Conservation (phyloP, 2,888 invertebrate genomes). For the Platycheirus rosarum region DNA sequence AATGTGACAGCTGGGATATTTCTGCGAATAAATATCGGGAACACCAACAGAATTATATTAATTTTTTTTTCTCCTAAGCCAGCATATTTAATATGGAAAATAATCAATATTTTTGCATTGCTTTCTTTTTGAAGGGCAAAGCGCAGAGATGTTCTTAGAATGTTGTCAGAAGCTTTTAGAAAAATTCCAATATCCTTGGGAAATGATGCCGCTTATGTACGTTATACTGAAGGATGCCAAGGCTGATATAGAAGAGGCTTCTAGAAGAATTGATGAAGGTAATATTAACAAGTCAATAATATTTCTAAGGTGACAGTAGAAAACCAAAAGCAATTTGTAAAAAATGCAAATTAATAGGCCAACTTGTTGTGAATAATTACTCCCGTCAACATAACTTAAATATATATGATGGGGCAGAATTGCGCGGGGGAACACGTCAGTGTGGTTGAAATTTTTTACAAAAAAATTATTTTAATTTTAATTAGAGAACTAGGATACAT, state of each 20-base stretch:
- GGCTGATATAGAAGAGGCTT: slow-evolving; percentile 89
- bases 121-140: too few relatives aligned
- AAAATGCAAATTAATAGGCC: slow-evolving; percentile 83
- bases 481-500: too few relatives aligned
- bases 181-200: slow-evolving; percentile 90
- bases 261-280: slow-evolving; percentile 91
- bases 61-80: too few relatives aligned
- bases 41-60: too few relatives aligned
- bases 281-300: slow-evolving; percentile 74
- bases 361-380: slow-evolving; percentile 89
- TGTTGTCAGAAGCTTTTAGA: slow-evolving; percentile 89
- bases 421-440: slow-evolving; percentile 90
- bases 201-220: slow-evolving; percentile 91
- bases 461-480: too few relatives aligned
- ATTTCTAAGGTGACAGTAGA: neutral
- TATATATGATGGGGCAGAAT: slow-evolving; percentile 89
- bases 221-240: slow-evolving; percentile 90
- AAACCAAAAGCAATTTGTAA: too few relatives aligned
- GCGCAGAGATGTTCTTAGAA: slow-evolving; percentile 86
- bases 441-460: slow-evolving; percentile 92
- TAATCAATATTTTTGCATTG: too few relatives aligned
- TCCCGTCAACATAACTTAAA: slow-evolving; percentile 89
- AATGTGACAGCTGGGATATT: too few relatives aligned
- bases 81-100: too few relatives aligned
- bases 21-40: too few relatives aligned